Evolutionary conservation across 2,113 vertebrate species (phyloP), one percentile per base, ranked within the genome.

Genomic region (Scatophagus argus): DNA sequence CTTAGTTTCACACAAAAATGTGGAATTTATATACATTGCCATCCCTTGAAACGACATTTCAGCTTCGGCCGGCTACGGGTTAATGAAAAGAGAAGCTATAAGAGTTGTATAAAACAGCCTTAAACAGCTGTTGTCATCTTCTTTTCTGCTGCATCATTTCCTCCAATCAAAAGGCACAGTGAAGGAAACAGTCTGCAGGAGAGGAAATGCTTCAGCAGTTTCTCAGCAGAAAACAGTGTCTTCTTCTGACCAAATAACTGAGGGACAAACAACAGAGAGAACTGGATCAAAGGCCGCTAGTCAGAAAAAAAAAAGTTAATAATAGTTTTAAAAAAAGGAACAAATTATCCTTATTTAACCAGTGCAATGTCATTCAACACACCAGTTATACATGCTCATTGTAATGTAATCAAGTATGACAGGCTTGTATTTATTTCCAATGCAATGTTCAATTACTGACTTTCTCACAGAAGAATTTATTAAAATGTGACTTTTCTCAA

Each of bases 161-260:
- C 94, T 93, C 68, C 68, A 70, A 79, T 88, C 76, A 69, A 60
- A 84, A 75, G 69, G 62, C 77, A 58, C n/a, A 41, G 41, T 2
- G 19, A 82, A 78, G 84, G 74, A 89, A 90, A 80, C 66, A 56
- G 78, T 77, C 69, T 81, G 71, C 64, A 65, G 67, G 44, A 49
- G 66, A 91, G 94, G 94, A 94, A 94, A 92, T 67, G 85, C 75
- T 92, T 94, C 94, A 94, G 94, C 94, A 94, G 55, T 92, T 94
- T 89, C 67, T 74, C 27, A 39, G 65, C 72, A 73, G 55, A 86
- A 84, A 82, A 59, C 43, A 34, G 34, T 0, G n/a, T 75, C 85
- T 81, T 47, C 79, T 79, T 61, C 63, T 46, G 58, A 71, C 41
- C 75, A 70, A 54, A n/a, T 23, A 82, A 75, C 47, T 43, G 54